Percentiles rank a stretch among this genome's conserved stretches.
phyloP scores from a whole-genome alignment of 37 sponge, comb jelly and placozoan genomes.

The Ianthella basta region DNA sequence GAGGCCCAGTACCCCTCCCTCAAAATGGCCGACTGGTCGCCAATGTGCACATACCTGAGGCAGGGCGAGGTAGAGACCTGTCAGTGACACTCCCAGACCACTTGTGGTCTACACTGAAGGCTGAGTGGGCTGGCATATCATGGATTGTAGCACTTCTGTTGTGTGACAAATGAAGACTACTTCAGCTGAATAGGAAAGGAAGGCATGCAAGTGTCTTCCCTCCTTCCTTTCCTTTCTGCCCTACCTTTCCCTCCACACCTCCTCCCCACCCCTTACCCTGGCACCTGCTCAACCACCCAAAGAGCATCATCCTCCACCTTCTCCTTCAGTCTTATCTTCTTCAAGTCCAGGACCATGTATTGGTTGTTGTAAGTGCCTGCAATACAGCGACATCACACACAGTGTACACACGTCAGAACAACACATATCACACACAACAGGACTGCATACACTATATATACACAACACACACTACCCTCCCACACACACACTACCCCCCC shows the following conservation, averaged over 20 bases:
- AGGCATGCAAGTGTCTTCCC: no score
- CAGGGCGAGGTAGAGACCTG: background rate
- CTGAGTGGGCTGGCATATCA: conserved; percentile 1
- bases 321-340: conserved; percentile 47
- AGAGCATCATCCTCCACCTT: conserved; percentile 51
- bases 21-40: conserved; percentile 60
- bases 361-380: conserved; percentile 80
- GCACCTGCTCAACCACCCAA: conserved; percentile 74
- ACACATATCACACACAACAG: no score
- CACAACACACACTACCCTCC: no score
- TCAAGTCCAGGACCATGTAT: conserved; percentile 78
- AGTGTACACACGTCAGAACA: no score
- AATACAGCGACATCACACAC: no score
- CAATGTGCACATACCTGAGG: conserved; percentile 48
- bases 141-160: no score
- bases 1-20: conserved; percentile 75
- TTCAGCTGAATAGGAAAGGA: no score
- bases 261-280: conserved; percentile 50
- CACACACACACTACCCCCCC: no score
- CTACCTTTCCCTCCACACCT: no score
- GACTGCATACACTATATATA: no score
- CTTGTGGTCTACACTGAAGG: background rate
- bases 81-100: background rate
- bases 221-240: no score
- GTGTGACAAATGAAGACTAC: no score